Evolutionary conservation across 2,113 vertebrate genomes (phyloP).

Genomic region (Malurus cyaneus): DNA sequence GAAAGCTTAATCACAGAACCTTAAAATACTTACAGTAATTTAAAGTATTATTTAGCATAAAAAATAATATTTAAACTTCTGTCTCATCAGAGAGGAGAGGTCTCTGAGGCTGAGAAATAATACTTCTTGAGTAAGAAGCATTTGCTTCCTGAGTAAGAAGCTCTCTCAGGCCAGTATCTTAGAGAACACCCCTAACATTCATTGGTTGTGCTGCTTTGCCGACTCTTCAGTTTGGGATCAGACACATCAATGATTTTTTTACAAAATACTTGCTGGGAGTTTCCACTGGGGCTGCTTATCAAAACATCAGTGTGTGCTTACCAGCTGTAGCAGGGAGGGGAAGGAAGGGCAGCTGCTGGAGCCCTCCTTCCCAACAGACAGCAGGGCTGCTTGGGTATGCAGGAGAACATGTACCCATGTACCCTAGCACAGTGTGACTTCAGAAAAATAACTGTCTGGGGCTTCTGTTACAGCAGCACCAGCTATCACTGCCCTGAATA

Average conservation of each 20-base stretch:
- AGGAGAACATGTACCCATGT: background rate
- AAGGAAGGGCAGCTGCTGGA: background rate
- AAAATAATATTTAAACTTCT: background rate
- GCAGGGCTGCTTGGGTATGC: background rate
- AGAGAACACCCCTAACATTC: background rate
- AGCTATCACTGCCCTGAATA: background rate
- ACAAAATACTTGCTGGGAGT: background rate
- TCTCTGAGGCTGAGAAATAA: background rate
- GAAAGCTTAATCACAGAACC: background rate
- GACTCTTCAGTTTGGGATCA: background rate
- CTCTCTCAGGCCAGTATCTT: background rate
- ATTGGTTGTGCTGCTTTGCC: background rate
- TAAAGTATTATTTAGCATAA: background rate
- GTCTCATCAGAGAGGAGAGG: background rate
- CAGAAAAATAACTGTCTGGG: background rate
- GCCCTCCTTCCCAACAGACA: background rate
- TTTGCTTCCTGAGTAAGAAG: too few relatives aligned
- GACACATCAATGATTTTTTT: background rate
- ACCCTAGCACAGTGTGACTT: background rate
- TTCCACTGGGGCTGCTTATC: background rate
- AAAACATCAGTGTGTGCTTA: background rate
- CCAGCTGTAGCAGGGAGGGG: background rate
- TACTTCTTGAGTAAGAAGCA: background rate
- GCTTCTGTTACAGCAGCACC: background rate
- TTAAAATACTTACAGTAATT: background rate